Evolutionary conservation across 2,888 invertebrate genomes (phyloP), one percentile per base, ranked within the genome.

Genomic region (Sisyra terminalis): DNA sequence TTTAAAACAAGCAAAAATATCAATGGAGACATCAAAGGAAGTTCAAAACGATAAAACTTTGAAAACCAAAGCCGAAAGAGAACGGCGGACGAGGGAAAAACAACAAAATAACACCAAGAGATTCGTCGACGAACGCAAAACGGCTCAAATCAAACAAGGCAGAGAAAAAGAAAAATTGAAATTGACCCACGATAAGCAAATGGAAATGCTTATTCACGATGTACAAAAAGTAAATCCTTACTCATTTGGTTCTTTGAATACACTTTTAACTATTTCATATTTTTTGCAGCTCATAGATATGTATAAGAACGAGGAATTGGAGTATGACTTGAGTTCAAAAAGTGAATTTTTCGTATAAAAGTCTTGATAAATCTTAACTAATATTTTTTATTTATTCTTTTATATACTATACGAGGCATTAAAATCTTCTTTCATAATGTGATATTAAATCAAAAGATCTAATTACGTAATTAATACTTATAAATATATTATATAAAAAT

Each of bases 91-190:
- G 44, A 71, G 88, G 18, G 93, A 97, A 64, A 90, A 96, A 62
- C 93, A 94, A 55, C 92, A 94, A 58, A 96, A 94, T 60, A 96
- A 96, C 60, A 93, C 92, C 42, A 96, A 96, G 64, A 87, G 89
- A 55, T 97, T 97, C 58, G 81, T 94, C 71, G 96, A 97, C 52
- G 96, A 97, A 63, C 73, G 90, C 45, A 89, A 84, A 71, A 77
- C 75, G 47, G 81, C 82, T 42, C 80, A 81, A 44, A 86, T 90
- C 57, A 89, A 93, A 55, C 93, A 93, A 55, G 79, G 78, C 45
- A 81, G 90, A 49, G 90, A 94, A 59, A 86, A 82, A 60, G 92
- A 93, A 50, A 89, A 93, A 61, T 67, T 97, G 49, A 87, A 88
- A 58, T 78, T 85, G 43, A 80, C 82, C 34, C 97, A 98, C 57